Conservation (phyloP, 2,113 vertebrate species). For the Lophochroa leadbeateri region DNA sequence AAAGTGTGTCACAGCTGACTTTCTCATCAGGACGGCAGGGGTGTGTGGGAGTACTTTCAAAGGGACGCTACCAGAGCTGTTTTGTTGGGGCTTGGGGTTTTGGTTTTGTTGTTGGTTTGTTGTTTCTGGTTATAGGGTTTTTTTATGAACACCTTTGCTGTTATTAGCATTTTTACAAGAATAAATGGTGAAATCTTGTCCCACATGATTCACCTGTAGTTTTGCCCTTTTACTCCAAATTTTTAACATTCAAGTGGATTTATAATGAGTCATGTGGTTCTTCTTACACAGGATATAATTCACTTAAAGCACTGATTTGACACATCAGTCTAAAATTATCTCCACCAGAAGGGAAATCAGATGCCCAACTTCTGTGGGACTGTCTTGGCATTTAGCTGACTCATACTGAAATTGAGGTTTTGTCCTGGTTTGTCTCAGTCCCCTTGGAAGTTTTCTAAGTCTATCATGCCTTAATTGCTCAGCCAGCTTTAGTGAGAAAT, state of each 20-base stretch:
- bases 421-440: constrained; percentile 1
- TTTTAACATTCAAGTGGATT: background rate
- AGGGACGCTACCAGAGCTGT: background rate
- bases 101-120: background rate
- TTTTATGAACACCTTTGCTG: background rate
- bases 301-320: background rate
- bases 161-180: background rate
- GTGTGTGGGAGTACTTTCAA: background rate
- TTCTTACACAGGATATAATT: constrained; percentile 9
- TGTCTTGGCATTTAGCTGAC: constrained; percentile 31
- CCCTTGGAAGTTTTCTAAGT: background rate
- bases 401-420: background rate
- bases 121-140: background rate
- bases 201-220: background rate
- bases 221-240: background rate
- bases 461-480: background rate
- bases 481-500: background rate
- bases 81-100: background rate
- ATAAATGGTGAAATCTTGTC: background rate
- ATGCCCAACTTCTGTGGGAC: background rate
- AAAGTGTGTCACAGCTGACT: background rate
- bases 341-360: constrained; percentile 28
- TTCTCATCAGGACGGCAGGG: background rate
- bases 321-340: constrained; percentile 8
- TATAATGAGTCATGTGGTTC: background rate